Percentiles rank a stretch among this genome's conserved stretches.
These are phyloP conservation scores for Poecilia gillii DNA, from an alignment of 2,797 vertebrate genomes.

Conservation along the genomic window DNA sequence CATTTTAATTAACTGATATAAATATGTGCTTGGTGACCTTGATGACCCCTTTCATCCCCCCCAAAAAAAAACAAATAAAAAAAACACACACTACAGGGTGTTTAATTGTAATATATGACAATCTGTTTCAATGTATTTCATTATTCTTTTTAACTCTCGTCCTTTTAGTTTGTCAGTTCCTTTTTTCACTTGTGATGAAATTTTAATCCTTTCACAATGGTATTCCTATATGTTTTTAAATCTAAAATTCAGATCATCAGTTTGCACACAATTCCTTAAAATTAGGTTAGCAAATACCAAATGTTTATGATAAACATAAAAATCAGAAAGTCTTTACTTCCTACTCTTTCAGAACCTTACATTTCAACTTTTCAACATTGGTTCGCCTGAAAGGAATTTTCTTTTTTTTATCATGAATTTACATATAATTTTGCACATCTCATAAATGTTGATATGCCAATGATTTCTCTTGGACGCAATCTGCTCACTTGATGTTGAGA, in stretches of 20 bases:
- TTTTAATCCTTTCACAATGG: not conserved
- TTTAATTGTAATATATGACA: not conserved
- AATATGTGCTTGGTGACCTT: no score
- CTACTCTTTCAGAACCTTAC: not conserved
- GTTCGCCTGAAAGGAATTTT: not conserved
- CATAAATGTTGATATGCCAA: not conserved
- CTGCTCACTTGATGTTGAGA: not conserved
- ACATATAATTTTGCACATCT: not conserved
- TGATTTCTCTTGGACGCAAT: not conserved
- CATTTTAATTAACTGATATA: no score
- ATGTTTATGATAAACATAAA: not conserved
- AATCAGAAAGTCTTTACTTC: not conserved
- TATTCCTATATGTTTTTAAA: not conserved
- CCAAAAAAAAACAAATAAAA: not conserved
- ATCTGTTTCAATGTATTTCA: not conserved
- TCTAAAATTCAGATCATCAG: not conserved
- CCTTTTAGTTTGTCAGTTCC: not conserved
- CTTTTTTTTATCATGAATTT: not conserved
- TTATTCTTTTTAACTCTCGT: not conserved
- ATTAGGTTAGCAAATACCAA: not conserved
- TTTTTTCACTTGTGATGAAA: not conserved
- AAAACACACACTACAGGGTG: not conserved
- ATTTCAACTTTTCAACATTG: not conserved
- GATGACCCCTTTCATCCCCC: no score
- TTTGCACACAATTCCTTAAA: not conserved